These are phyloP conservation scores for Silurus asotus DNA, from an alignment of 2,113 vertebrate genomes.

Conservation along the genomic window DNA sequence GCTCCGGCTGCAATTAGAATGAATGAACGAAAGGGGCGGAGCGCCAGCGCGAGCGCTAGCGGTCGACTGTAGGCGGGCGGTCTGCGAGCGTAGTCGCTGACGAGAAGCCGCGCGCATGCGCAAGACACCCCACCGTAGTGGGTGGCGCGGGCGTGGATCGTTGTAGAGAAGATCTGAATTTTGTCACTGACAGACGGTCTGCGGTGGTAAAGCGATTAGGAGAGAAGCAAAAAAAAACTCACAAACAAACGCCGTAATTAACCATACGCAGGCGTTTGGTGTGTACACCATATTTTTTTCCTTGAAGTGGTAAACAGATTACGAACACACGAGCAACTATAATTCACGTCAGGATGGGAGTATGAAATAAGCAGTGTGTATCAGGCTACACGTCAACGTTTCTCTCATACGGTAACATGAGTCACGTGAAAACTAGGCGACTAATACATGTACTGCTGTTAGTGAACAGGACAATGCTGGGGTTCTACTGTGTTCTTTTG, in stretches of 20 bases:
- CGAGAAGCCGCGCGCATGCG: conserved; percentile 54
- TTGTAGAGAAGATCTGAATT: conserved; percentile 21
- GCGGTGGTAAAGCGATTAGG: conserved; percentile 6
- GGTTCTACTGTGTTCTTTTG: not conserved
- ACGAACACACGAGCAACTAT: not conserved
- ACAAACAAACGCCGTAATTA: not conserved
- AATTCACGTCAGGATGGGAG: not conserved
- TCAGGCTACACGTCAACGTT: not conserved
- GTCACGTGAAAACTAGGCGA: not conserved
- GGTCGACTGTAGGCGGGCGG: conserved; percentile 54
- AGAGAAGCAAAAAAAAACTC: not conserved
- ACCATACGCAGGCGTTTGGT: not conserved
- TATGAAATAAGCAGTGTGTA: not conserved
- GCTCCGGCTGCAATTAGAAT: conserved; percentile 58
- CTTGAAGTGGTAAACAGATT: not conserved
- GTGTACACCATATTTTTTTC: not conserved
- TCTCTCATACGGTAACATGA: not conserved
- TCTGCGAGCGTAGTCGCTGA: conserved; percentile 69
- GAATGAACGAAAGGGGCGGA: conserved; percentile 63
- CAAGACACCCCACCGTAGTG: conserved; percentile 31
- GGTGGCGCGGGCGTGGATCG: conserved; percentile 44
- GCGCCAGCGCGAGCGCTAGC: conserved; percentile 49
- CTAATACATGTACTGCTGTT: not conserved
- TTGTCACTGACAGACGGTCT: conserved; percentile 42
- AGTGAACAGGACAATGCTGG: not conserved